These are phyloP conservation scores for Hippolais icterina DNA, from an alignment of 2,113 vertebrate species.

Conservation along the genomic window DNA sequence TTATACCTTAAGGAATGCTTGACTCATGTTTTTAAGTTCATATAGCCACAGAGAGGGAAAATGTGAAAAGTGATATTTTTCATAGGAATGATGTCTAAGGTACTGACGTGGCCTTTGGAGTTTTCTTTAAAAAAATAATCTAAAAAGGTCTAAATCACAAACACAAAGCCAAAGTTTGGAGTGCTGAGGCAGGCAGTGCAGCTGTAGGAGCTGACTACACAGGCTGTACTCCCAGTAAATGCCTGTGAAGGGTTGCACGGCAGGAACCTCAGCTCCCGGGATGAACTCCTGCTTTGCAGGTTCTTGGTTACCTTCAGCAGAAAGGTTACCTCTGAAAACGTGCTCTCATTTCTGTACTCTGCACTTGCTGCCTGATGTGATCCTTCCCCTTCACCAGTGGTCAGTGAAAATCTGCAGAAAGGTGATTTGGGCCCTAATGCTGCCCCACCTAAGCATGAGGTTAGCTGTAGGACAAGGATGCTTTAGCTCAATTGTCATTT, in stretches of 20 bases:
- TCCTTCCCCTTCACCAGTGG: neutral
- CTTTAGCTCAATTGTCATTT: neutral
- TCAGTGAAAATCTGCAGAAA: neutral
- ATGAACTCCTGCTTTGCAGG: neutral
- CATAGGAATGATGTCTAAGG: neutral
- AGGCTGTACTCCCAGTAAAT: too few relatives aligned
- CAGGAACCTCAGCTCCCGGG: neutral
- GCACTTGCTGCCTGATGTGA: neutral
- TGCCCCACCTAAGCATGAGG: neutral
- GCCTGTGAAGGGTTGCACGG: too few relatives aligned
- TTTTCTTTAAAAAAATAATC: neutral
- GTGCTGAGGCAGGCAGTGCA: rapidly evolving
- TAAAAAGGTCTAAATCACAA: neutral
- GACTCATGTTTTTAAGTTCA: rapidly evolving
- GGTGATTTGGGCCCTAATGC: neutral
- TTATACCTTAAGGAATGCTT: neutral
- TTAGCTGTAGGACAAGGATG: neutral
- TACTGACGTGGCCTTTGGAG: neutral
- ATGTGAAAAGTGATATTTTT: neutral
- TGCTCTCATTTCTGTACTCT: neutral
- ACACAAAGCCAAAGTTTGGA: neutral
- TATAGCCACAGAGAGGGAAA: neutral
- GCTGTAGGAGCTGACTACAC: neutral
- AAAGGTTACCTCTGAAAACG: neutral
- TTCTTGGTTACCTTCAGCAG: neutral